phyloP scores from a whole-genome alignment of 2,113 vertebrate species.

The Ginglymostoma cirratum region DNA sequence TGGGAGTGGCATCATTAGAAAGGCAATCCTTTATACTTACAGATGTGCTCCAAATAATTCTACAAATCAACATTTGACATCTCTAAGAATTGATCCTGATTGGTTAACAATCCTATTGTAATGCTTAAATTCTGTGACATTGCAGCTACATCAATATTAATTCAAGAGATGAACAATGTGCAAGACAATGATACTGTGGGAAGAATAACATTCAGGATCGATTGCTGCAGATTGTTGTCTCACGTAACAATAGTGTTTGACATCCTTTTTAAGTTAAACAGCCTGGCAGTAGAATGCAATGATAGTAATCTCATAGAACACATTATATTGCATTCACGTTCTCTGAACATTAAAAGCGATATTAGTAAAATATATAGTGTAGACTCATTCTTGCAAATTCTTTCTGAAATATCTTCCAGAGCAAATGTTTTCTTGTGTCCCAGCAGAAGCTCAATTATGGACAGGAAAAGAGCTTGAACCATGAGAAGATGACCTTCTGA shows the following conservation, averaged over 20 bases:
- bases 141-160: neutral
- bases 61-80: neutral
- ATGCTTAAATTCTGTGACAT: conserved; percentile 1
- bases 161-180: neutral
- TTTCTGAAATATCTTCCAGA: neutral
- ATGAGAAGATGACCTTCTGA: conserved; percentile 17
- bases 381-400: neutral
- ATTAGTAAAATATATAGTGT: neutral
- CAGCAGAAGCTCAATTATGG: conserved; percentile 5
- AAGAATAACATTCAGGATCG: conserved; percentile 8
- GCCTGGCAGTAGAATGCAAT: neutral
- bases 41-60: neutral
- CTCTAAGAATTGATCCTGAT: neutral
- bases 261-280: neutral
- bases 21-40: neutral
- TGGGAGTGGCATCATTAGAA: neutral
- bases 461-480: conserved; percentile 10
- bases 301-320: neutral
- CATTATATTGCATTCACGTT: neutral
- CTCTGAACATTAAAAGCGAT: neutral
- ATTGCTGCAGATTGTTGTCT: neutral
- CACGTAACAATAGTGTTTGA: neutral
- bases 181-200: neutral
- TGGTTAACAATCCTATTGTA: neutral
- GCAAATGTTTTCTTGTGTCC: neutral